phyloP scores from a whole-genome alignment of 2,888 invertebrate species.

The Allacma fusca region DNA sequence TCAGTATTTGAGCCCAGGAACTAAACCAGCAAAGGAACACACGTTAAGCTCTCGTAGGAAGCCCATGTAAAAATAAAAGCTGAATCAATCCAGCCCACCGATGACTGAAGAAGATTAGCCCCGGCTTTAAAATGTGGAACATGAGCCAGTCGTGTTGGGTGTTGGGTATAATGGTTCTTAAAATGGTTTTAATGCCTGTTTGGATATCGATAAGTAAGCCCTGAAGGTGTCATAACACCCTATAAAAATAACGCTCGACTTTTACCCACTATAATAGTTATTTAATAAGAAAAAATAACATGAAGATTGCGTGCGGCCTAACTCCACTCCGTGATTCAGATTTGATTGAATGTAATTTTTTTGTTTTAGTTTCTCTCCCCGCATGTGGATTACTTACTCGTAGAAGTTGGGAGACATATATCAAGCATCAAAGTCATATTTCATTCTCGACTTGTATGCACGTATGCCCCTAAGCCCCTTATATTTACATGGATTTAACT shows the following conservation, averaged over 20 bases:
- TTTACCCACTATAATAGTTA: not conserved
- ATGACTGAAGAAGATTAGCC: not conserved
- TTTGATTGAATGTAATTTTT: conserved; percentile 11
- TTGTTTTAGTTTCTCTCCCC: not conserved
- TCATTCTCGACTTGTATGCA: no score
- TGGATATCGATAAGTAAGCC: conserved; percentile 17
- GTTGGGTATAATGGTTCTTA: not conserved
- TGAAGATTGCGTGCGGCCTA: not conserved
- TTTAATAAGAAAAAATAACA: conserved; percentile 4
- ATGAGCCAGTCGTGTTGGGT: not conserved
- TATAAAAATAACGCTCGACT: not conserved
- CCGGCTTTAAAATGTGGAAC: not conserved
- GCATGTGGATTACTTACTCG: not conserved
- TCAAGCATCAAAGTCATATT: no score
- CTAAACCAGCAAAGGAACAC: no score
- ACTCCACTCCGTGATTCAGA: not conserved
- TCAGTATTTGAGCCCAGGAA: no score
- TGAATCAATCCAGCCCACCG: not conserved
- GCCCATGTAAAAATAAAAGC: not conserved
- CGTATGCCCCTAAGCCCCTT: no score
- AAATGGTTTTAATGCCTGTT: conserved; percentile 3
- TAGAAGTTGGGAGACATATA: no score
- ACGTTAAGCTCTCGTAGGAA: no score
- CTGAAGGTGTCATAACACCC: conserved; percentile 23
- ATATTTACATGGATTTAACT: no score